These are phyloP conservation scores for Struthidea cinerea DNA, from an alignment of 2,113 vertebrate genomes.

Conservation along the genomic window DNA sequence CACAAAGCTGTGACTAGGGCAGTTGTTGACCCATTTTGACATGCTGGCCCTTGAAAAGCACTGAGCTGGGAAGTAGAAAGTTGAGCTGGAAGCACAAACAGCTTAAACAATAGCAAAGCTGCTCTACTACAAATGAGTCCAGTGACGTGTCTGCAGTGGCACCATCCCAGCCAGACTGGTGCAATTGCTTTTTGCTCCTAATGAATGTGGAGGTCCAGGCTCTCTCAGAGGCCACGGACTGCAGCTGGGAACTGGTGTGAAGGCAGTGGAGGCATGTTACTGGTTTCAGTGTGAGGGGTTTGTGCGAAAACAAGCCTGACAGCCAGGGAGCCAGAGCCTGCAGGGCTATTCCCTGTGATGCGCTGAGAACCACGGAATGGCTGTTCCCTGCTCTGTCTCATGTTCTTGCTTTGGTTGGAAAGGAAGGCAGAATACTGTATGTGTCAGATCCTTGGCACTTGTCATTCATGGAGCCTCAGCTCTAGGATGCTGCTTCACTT, in stretches of 20 bases:
- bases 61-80: neutral
- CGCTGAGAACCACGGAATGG: accelerated
- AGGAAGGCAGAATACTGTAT: neutral
- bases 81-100: neutral
- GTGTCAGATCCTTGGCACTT: neutral
- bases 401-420: neutral
- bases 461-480: neutral
- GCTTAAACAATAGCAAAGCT: neutral
- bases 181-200: neutral
- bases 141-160: neutral
- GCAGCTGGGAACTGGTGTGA: neutral
- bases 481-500: neutral
- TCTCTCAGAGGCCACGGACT: neutral
- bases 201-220: accelerated
- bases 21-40: neutral
- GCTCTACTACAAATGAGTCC: neutral
- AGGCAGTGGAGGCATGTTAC: neutral
- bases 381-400: neutral
- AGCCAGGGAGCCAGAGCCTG: neutral
- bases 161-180: neutral
- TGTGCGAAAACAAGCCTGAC: neutral
- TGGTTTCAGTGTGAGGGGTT: neutral
- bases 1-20: neutral
- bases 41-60: neutral
- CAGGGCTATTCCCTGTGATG: neutral